Evolutionary conservation across 1,140 invertebrate genomes (phyloP), one percentile per base, ranked within the genome.

Genomic region (Drosophila malerkotliana): DNA sequence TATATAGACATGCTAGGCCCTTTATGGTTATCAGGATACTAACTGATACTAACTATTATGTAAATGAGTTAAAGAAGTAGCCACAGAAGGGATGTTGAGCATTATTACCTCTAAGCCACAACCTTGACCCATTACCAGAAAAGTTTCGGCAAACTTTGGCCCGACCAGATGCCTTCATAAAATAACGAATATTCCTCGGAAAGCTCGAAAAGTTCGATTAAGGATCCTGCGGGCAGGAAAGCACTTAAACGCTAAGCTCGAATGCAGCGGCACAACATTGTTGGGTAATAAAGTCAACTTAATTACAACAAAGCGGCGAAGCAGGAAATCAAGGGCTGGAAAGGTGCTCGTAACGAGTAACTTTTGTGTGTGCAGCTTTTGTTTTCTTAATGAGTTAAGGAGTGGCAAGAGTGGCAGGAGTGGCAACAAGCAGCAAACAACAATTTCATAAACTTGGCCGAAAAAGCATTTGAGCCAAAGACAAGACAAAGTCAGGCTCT

Each of bases 361-460:
- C 58, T 85, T 85, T 81, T 75, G 54, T 55, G 54, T 55, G 47
- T 53, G 61, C 64, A 82, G 82, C 82, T 87, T 87, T 87, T 87
- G 83, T 87, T 78, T 72, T 76, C 66, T 74, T 88, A 87, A 87
- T 88, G 82, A 85, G 74, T 73, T 69, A 63, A 49, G 77, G 61
- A 7, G 5, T 44, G 55, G 21, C 47, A 73, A 28, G 48, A 44
- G 14, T 41, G 64, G 18, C 52, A 69, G 7, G 39, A 63, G 45
- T 52, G 26, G 30, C 48, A 62, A 45, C 49, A 45, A 82, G 57
- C 57, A 67, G 58, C 49, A 74, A 67, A 62, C 73, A 85, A 66
- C 77, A 81, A 74, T 85, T 88, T 82, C 74, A 85, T 87, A 85
- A 85, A 87, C 83, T 85, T 85, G 64, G 64, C 55, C 77, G 14